phyloP scores from a whole-genome alignment of 2,113 vertebrate genomes.

The Myrmophylax atrothorax region DNA sequence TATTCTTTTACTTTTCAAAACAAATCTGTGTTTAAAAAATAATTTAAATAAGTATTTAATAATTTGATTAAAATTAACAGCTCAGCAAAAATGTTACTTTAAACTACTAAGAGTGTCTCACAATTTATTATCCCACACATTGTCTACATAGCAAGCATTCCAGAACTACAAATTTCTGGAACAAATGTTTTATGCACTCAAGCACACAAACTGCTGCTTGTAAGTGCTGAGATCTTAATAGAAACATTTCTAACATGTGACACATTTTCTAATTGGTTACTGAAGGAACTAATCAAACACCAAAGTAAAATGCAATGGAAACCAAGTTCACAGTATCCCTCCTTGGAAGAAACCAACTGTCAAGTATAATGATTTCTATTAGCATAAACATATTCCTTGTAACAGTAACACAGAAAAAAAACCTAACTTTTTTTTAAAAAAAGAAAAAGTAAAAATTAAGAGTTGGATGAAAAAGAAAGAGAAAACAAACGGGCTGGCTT shows the following conservation, averaged over 20 bases:
- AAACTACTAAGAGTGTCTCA: background rate
- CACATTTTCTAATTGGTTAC: background rate
- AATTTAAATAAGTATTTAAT: background rate
- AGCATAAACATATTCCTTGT: background rate
- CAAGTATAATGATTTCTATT: background rate
- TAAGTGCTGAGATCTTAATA: background rate
- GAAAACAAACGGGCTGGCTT: background rate
- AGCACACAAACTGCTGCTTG: background rate
- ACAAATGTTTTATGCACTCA: background rate
- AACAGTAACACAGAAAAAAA: background rate
- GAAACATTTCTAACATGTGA: background rate
- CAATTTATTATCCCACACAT: constrained; percentile 33
- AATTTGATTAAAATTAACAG: background rate
- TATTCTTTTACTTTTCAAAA: background rate
- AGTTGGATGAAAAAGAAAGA: background rate
- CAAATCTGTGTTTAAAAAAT: background rate
- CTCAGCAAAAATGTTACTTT: constrained; percentile 29
- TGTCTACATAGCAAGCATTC: constrained; percentile 25
- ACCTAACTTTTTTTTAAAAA: background rate
- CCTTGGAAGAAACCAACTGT: background rate
- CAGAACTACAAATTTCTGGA: constrained; percentile 16
- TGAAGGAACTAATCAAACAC: background rate
- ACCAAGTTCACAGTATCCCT: background rate
- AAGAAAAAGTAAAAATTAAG: background rate
- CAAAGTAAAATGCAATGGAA: background rate